phyloP scores from a whole-genome alignment of 2,888 invertebrate species.

The Lasioglossum pauxillum region DNA sequence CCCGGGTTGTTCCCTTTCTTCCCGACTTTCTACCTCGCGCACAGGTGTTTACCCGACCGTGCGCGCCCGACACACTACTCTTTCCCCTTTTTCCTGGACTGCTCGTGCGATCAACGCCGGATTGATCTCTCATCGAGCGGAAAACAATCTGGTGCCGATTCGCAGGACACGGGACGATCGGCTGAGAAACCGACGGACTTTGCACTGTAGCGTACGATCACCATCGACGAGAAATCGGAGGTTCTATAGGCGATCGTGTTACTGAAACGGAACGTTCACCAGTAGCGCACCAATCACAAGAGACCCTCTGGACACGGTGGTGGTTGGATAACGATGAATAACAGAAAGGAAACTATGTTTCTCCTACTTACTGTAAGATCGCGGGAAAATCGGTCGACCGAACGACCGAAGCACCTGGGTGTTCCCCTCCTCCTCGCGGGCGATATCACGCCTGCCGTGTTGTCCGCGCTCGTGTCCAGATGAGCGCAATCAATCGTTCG shows the following conservation, averaged over 20 bases:
- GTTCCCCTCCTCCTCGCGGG: conserved; percentile 18
- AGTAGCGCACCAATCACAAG: conserved; percentile 17
- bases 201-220: background rate
- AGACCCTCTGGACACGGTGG: background rate
- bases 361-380: conserved; percentile 59
- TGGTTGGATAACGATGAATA: background rate
- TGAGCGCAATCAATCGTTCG: conserved; percentile 35
- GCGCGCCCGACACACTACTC: conserved; percentile 60
- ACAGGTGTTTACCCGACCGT: conserved; percentile 79
- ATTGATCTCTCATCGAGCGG: conserved; percentile 58
- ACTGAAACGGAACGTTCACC: background rate
- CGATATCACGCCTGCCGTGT: conserved; percentile 52
- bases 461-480: conserved; percentile 32
- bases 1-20: conserved; percentile 30
- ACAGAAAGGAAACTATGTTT: conserved; percentile 21
- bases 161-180: background rate
- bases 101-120: conserved; percentile 44
- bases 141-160: conserved; percentile 11
- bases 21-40: conserved; percentile 63
- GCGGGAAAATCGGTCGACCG: conserved; percentile 19
- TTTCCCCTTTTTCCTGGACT: conserved; percentile 49
- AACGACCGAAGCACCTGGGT: background rate
- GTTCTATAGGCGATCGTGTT: background rate
- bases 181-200: background rate
- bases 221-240: background rate